Conservation (phyloP, 2,113 vertebrate genomes). For the Myodes glareolus region DNA sequence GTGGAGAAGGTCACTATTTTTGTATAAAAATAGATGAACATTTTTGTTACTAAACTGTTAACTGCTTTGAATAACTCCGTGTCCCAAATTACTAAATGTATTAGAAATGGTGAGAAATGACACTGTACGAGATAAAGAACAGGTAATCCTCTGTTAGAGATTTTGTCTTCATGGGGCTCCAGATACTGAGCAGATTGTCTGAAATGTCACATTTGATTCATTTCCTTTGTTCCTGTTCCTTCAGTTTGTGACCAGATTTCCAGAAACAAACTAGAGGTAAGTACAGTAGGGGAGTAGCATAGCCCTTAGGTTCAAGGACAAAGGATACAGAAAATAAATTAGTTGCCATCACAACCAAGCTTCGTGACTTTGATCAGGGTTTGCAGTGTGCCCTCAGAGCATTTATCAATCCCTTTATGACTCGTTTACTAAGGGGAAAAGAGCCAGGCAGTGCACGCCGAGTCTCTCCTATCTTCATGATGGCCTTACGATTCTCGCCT, state of each 20-base stretch:
- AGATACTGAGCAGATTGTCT: not conserved
- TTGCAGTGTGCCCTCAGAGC: not conserved
- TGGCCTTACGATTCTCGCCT: not conserved
- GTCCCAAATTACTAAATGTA: not conserved
- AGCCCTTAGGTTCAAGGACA: not conserved
- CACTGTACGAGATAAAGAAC: not conserved
- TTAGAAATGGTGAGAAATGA: constrained; percentile 38
- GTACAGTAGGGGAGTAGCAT: not conserved
- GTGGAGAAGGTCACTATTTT: not conserved
- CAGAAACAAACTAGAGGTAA: not conserved
- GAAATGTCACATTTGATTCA: constrained; percentile 31
- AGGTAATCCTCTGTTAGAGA: not conserved
- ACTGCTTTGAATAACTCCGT: constrained; percentile 25
- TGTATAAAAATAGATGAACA: constrained; percentile 55
- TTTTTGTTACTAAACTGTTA: constrained; percentile 29
- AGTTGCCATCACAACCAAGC: not conserved
- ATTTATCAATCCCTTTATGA: not conserved
- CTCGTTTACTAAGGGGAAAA: not conserved
- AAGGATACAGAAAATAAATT: constrained; percentile 2
- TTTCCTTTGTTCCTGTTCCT: not conserved
- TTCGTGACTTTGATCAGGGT: not conserved
- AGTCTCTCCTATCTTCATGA: not conserved
- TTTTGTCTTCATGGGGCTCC: constrained; percentile 17
- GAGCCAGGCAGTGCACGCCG: not conserved
- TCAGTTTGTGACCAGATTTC: not conserved